A percentile compares a stretch with the other conserved stretches of the same genome.
Conservation (phyloP, 1,140 invertebrate species). For the Reticulitermes speratus region DNA sequence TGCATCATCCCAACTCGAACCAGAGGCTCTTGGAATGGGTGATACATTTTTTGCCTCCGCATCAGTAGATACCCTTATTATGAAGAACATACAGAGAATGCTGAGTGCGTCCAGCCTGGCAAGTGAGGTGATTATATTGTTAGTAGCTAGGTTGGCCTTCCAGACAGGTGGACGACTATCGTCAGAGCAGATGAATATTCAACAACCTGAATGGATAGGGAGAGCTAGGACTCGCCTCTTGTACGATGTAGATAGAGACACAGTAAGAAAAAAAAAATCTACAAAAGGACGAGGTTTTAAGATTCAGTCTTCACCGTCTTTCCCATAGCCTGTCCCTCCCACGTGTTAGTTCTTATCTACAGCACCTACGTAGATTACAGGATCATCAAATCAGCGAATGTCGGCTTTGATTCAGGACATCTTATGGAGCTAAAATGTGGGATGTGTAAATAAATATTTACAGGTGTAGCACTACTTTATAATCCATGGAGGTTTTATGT, state of each 20-base stretch:
- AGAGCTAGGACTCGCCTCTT: neutral
- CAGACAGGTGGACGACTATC: slow-evolving; percentile 8
- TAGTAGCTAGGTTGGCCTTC: neutral
- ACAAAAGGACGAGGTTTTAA: neutral
- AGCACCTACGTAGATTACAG: neutral
- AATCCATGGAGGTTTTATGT: too few relatives aligned
- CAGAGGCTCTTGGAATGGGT: too few relatives aligned
- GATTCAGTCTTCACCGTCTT: neutral
- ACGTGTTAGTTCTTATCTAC: neutral
- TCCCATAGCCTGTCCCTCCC: neutral
- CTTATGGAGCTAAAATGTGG: too few relatives aligned
- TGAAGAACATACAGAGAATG: too few relatives aligned
- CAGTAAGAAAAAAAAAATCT: neutral
- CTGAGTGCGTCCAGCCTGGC: too few relatives aligned
- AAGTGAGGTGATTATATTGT: too few relatives aligned
- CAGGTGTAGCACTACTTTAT: too few relatives aligned
- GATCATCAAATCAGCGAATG: neutral
- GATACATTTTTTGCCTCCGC: too few relatives aligned
- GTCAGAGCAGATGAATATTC: neutral
- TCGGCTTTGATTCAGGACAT: neutral
- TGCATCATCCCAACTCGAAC: too few relatives aligned
- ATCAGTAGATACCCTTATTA: too few relatives aligned
- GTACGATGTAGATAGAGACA: neutral
- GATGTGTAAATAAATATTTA: too few relatives aligned
- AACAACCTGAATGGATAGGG: neutral